phyloP scores from a whole-genome alignment of 2,113 vertebrate species.

The Gnathonemus echidnorhynchus region DNA sequence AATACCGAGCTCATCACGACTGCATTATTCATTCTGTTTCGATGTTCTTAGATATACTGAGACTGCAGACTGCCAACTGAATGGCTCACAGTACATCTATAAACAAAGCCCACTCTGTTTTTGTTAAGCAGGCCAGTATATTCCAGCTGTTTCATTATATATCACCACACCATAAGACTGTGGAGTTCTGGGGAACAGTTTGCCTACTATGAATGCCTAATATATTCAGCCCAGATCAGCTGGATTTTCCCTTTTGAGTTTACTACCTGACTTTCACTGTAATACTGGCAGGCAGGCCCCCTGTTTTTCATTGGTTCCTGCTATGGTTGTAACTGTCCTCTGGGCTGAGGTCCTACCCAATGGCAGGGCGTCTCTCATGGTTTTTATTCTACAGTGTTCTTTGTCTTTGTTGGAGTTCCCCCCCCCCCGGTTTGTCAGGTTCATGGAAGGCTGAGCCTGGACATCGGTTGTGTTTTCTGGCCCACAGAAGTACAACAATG shows the following conservation, averaged over 20 bases:
- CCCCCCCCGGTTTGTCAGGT: background rate
- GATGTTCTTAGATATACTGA: background rate
- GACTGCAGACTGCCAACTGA: background rate
- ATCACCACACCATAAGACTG: background rate
- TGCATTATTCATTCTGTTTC: background rate
- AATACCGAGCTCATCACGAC: background rate
- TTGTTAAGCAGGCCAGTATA: background rate
- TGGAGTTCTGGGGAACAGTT: background rate
- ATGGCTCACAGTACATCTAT: background rate
- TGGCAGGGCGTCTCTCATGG: background rate
- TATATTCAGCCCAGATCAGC: background rate
- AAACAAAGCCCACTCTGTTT: background rate
- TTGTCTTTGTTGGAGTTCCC: background rate
- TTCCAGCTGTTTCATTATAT: background rate
- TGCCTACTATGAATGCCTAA: background rate
- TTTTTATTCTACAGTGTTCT: background rate
- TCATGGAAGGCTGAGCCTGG: background rate
- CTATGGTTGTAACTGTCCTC: background rate
- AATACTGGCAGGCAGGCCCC: background rate
- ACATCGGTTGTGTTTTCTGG: background rate
- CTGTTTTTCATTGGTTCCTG: background rate
- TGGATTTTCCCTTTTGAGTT: background rate
- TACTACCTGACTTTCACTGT: background rate
- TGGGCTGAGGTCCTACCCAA: background rate
- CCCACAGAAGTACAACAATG: slow-evolving; percentile 92